These are phyloP conservation scores for Crepidodera aurea DNA, from an alignment of 2,888 invertebrate species.

Conservation along the genomic window DNA sequence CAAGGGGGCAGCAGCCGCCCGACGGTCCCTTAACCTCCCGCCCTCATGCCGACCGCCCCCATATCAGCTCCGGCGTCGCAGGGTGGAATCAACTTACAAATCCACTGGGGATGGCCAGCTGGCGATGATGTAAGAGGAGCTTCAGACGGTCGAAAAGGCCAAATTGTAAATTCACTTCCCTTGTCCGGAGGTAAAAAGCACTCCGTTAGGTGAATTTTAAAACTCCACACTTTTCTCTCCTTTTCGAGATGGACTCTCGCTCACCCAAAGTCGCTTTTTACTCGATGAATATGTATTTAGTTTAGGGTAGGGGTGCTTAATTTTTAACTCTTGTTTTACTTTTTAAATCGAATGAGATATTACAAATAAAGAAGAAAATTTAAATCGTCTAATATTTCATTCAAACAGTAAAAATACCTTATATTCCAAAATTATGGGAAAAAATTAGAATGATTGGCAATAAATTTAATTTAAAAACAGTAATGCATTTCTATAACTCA, in stretches of 20 bases:
- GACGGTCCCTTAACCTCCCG: background rate
- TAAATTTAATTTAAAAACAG: too few species aligned
- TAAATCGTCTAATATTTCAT: too few species aligned
- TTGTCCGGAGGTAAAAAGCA: constrained; percentile 63
- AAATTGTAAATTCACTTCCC: constrained; percentile 61
- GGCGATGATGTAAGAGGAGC: constrained; percentile 57
- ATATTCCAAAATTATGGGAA: too few species aligned
- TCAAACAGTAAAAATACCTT: background rate
- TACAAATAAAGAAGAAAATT: too few species aligned
- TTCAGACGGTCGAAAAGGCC: constrained; percentile 52
- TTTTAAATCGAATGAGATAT: too few species aligned
- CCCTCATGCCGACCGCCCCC: constrained; percentile 10
- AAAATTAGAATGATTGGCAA: too few species aligned
- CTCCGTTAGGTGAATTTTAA: constrained; percentile 59
- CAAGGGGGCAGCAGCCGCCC: constrained; percentile 23
- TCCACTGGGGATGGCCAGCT: constrained; percentile 60
- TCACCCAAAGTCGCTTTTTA: background rate
- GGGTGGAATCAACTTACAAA: constrained; percentile 59
- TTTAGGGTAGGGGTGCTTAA: constrained; percentile 18
- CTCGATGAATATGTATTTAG: constrained; percentile 28
- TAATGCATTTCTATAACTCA: too few species aligned
- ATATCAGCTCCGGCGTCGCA: constrained; percentile 32
- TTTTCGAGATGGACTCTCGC: constrained; percentile 9
- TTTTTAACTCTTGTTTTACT: background rate
- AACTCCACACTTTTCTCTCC: constrained; percentile 44